Evolutionary conservation across 2,797 vertebrate species (phyloP).

Genomic region (Hydrophis major): DNA sequence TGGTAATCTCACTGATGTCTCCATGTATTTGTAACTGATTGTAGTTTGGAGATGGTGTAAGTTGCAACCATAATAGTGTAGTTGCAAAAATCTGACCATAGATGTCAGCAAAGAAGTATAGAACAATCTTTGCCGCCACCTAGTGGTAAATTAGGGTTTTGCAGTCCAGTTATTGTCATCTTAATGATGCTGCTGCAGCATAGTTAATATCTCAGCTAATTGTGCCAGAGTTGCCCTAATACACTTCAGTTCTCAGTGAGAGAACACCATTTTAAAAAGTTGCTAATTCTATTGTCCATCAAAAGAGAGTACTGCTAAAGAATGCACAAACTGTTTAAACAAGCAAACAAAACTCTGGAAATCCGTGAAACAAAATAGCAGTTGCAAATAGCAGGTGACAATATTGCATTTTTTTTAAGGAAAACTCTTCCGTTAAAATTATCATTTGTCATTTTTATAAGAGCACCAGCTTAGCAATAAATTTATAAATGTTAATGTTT

Average conservation of each 20-base stretch:
- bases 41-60: not conserved
- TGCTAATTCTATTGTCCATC: constrained; percentile 16
- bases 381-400: constrained; percentile 51
- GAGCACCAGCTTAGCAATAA: constrained; percentile 66
- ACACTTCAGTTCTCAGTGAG: not conserved
- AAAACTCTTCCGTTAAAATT: constrained; percentile 28
- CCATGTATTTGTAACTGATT: not conserved
- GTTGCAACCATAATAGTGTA: not conserved
- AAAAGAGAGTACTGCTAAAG: constrained; percentile 27
- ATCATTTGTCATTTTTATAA: constrained; percentile 56
- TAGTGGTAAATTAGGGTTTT: not conserved
- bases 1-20: not conserved
- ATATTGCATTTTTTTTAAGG: constrained; percentile 11
- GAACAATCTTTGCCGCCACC: not conserved
- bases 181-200: not conserved
- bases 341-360: constrained; percentile 21
- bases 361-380: constrained; percentile 45
- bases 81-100: not conserved
- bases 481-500: constrained; percentile 76
- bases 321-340: constrained; percentile 31
- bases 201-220: not conserved
- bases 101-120: not conserved
- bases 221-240: not conserved
- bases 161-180: not conserved
- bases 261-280: constrained; percentile 12